Base-by-base conservation (phyloP, 2,888 invertebrate genomes). In the Drosophila quasianomalipes region DNA sequence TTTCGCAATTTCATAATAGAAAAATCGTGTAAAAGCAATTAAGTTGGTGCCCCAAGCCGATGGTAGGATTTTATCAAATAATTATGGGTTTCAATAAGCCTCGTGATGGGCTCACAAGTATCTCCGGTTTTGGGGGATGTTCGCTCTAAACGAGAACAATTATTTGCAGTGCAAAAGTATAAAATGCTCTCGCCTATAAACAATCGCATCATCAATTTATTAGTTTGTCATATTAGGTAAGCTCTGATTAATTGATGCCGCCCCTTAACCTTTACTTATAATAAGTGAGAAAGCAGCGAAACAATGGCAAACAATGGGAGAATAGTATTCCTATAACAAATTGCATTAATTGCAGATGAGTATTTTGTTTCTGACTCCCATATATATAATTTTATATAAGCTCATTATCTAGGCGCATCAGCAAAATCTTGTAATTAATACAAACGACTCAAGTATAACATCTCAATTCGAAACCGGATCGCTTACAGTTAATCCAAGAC, bases 11-110 rank as follows among this genome's bases (percentile, higher is more conserved):
- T 66, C 69, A 74, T 89, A 74, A 86, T 89, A 61, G 79, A 70
- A 61, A 84, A 89, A 75, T 85, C 85, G 85, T 85, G 85, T 82
- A 79, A 68, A n/a, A 61, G 71, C 75, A 84, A 89, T 84, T 85
- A 81, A 64, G 54, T 47, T 35, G 58, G 47, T 35, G 30, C 12
- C 44, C 71, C 54, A 3, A 30, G 58, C 58, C 35, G 31, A 75
- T 62, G 28, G 33, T 19, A 12, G 26, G 39, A 53, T 41, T 39
- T 51, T 44, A 60, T 53, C 39, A 52, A 61, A 44, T 49, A 53
- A 80, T 79, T 70, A 55, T 51, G 2, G 63, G n/a, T 54, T 63
- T 39, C 26, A 30, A n/a, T 31, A 10, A n/a, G 47, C 31, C 44
- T 31, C 68, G 63, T 76, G 72, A 66, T 65, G 72, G 10, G 10